These are phyloP conservation scores for Aleiodes testaceus DNA, from an alignment of 2,888 invertebrate genomes.

Conservation along the genomic window DNA sequence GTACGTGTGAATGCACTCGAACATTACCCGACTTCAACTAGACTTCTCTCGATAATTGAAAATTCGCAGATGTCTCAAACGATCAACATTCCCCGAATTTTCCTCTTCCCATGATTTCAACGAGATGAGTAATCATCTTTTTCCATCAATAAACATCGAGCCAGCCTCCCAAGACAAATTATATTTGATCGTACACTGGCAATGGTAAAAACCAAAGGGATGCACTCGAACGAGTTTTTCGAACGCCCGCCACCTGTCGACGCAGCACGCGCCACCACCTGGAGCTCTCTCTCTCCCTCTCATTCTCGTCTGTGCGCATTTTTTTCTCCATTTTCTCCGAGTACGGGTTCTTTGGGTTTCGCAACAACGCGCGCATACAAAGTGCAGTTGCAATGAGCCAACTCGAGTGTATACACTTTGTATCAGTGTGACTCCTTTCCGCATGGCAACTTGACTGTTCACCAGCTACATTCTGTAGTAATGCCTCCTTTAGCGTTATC, in stretches of 20 bases:
- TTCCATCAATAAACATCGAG: conserved; percentile 45
- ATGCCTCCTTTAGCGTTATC: conserved; percentile 3
- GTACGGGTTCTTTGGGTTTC: conserved; percentile 16
- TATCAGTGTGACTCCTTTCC: conserved; percentile 36
- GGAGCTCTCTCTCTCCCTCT: conserved; percentile 48
- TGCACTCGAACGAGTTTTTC: conserved; percentile 45
- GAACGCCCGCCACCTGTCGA: conserved; percentile 68
- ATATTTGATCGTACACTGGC: conserved; percentile 59
- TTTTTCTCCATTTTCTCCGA: neutral
- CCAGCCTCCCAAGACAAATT: conserved; percentile 59
- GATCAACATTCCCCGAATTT: conserved; percentile 40
- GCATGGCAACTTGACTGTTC: conserved; percentile 41
- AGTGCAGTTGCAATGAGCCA: conserved; percentile 42
- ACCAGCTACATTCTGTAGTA: neutral
- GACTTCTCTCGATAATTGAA: conserved; percentile 22
- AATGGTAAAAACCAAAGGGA: conserved; percentile 31
- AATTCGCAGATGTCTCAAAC: conserved; percentile 40
- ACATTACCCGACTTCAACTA: conserved; percentile 17
- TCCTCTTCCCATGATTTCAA: conserved; percentile 7
- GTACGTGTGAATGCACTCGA: neutral
- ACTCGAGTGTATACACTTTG: conserved; percentile 21
- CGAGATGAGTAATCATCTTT: conserved; percentile 50
- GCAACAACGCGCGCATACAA: conserved; percentile 45
- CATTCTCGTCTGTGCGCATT: neutral
- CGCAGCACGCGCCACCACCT: conserved; percentile 68